Evolutionary conservation across 2,113 vertebrate species (phyloP), one percentile per base, ranked within the genome.

Genomic region (Urocynchramus pylzowi): DNA sequence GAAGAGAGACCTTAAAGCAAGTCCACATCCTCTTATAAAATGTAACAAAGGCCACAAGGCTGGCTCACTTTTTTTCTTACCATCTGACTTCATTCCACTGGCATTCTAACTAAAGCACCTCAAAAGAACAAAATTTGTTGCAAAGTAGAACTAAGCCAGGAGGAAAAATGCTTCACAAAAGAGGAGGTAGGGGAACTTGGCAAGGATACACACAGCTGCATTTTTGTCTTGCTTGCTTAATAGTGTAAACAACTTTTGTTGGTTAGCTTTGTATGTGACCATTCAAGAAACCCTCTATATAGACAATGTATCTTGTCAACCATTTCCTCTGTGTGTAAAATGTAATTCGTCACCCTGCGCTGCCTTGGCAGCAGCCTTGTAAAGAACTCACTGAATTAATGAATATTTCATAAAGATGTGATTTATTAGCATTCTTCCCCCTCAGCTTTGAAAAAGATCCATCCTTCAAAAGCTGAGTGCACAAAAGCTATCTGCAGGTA

Each of bases 391-490:
- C 69, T 94, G 95, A 96, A 97, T 88, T 90, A 97, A 98, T 98
- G 97, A 97, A 98, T 98, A 98, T 98, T 98, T 98, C 97, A 98
- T 98, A 97, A 97, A 97, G 93, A 94, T 97, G 90, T 97, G 97
- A 98, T 97, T 98, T 98, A 98, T 98, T 97, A 97, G 78, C 74
- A 97, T 82, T 97, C 92, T 74, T 97, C 63, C 93, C 85, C 88
- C 82, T 98, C 94, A 97, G 89, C 95, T 97, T 97, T 96, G 95
- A 94, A 97, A 96, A 95, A 92, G 93, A 97, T 95, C 80, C 56
- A 96, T 97, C 85, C 83, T 97, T 97, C 89, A 96, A 87, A 97
- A 97, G 95, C 95, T 73, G 83, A 96, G 84, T 16, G 41, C 53
- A 97, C 91, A 97, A 95, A 97, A 97, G 94, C 20, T 97, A 89